These are phyloP conservation scores for Drosophila anceps DNA, from an alignment of 2,888 invertebrate genomes.

Conservation along the genomic window DNA sequence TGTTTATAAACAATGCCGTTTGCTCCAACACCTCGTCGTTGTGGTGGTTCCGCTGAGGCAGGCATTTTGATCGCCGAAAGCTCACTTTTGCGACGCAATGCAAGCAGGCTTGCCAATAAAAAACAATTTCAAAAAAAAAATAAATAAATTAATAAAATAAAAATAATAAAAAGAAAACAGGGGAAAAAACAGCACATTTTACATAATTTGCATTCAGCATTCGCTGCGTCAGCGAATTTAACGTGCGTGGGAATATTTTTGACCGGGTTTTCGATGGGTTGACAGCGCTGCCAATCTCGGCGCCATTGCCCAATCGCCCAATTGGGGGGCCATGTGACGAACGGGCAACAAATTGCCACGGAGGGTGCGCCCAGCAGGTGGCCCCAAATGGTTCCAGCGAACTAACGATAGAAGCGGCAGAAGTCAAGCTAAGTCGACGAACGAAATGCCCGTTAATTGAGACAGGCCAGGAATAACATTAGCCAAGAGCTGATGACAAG, in stretches of 20 bases:
- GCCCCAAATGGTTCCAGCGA: conserved; percentile 21
- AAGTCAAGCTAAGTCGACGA: conserved; percentile 55
- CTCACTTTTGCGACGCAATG: conserved; percentile 48
- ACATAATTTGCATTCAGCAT: conserved; percentile 69
- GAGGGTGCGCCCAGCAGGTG: conserved; percentile 59
- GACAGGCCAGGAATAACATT: conserved; percentile 20
- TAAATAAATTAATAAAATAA: not conserved
- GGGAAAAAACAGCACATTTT: conserved; percentile 68
- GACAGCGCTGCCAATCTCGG: conserved; percentile 29
- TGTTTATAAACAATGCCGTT: conserved; percentile 72
- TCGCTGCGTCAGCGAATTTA: conserved; percentile 54
- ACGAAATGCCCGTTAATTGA: conserved; percentile 42
- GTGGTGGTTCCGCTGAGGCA: conserved; percentile 47
- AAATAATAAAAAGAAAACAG: conserved; percentile 21
- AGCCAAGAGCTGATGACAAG: conserved; percentile 21
- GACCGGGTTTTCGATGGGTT: conserved; percentile 41
- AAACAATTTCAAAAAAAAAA: not conserved
- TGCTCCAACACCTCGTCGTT: conserved; percentile 55
- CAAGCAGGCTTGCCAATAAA: conserved; percentile 10
- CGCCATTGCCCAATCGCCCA: conserved; percentile 46
- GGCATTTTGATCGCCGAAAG: conserved; percentile 24
- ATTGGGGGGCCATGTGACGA: conserved; percentile 38
- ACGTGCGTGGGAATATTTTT: conserved; percentile 73
- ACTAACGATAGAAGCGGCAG: conserved; percentile 37
- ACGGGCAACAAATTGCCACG: conserved; percentile 53